Base-by-base conservation (phyloP, 2,113 vertebrate genomes). In the Acinonyx jubatus region DNA sequence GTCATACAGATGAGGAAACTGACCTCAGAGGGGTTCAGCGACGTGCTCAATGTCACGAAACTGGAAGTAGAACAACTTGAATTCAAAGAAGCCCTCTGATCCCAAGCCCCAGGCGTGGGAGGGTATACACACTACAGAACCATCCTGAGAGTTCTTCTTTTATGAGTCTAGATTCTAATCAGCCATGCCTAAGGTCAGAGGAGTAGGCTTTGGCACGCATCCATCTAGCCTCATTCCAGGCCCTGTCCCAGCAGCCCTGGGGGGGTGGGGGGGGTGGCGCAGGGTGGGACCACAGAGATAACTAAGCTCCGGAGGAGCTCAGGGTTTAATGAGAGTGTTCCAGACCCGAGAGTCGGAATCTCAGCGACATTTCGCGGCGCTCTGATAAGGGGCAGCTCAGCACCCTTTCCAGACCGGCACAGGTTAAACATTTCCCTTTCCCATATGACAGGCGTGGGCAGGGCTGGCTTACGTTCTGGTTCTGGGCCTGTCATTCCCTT, bases 141-240 rank as follows among this genome's bases (percentile, higher is more conserved):
- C 14, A 5, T 0, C 2, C 31, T 3, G 10, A 23, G 45, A 6
- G 79, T 41, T 73, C 71, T 73, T 33, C 10, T 14, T 27, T 38
- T 36, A 4, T 1, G 61, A 33, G 68, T 71, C 45, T 9, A 15
- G 13, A 65, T 38, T 33, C 36, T 38, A 27, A 16, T 63, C 57
- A 11, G 66, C 11, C 7, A 31, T 12, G 18, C 27, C 38, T 74
- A 1, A 3, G 1, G 10, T 83, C 7, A 3, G 31, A 19, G 78
- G 41, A n/a, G 31, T 0, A 27, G 57, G 41, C 33, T 69, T 38
- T 61, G 12, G 50, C 12, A 2, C 0, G 9, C 16, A 2, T 38
- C 2, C 23, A 1, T 25, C 29, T 19, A 16, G 1, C 61, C 63
- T n/a, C 8, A 61, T 18, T 65, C 68, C 18, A 25, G 50, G 61